A percentile compares a stretch with the other conserved stretches of the same genome.
Evolutionary conservation across 2,797 vertebrate genomes (phyloP).

Genomic region (Lagodon rhomboides): DNA sequence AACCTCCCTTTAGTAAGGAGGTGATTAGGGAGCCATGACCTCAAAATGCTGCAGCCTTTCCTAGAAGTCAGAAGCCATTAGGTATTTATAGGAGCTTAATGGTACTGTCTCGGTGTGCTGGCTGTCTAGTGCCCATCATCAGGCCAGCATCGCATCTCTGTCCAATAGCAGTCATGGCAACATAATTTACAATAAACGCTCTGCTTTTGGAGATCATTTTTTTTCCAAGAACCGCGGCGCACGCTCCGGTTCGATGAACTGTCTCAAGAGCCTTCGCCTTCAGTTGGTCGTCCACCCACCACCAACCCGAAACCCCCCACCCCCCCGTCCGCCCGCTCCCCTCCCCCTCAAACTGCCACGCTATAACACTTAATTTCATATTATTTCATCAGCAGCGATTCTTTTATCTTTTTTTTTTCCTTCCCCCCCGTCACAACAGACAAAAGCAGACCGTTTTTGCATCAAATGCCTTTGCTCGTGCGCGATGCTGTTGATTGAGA

Average conservation of each 20-base stretch:
- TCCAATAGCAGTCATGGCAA: conserved; percentile 38
- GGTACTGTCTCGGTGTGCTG: conserved; percentile 64
- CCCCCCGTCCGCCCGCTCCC: neutral
- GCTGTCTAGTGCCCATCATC: conserved; percentile 60
- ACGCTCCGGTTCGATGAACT: conserved; percentile 26
- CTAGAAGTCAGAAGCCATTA: conserved; percentile 80
- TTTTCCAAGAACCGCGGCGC: conserved; percentile 33
- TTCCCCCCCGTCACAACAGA: conserved; percentile 18
- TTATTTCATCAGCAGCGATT: conserved; percentile 78
- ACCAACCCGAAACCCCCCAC: neutral
- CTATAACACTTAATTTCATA: conserved; percentile 69
- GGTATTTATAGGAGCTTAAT: conserved; percentile 83
- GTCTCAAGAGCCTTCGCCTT: conserved; percentile 41
- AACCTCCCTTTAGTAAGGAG: conserved; percentile 58
- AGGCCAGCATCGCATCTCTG: conserved; percentile 51
- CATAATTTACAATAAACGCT: conserved; percentile 46
- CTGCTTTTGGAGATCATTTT: conserved; percentile 50
- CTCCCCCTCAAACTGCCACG: conserved; percentile 44
- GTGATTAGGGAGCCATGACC: conserved; percentile 72
- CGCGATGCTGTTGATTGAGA: conserved; percentile 55
- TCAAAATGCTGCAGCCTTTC: conserved; percentile 76
- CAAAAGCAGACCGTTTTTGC: conserved; percentile 53
- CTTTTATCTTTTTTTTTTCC: conserved; percentile 45
- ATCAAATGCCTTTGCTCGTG: conserved; percentile 53
- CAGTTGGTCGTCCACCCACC: conserved; percentile 18